Base-by-base conservation (phyloP, 2,113 vertebrate genomes). In the Felis chaus region DNA sequence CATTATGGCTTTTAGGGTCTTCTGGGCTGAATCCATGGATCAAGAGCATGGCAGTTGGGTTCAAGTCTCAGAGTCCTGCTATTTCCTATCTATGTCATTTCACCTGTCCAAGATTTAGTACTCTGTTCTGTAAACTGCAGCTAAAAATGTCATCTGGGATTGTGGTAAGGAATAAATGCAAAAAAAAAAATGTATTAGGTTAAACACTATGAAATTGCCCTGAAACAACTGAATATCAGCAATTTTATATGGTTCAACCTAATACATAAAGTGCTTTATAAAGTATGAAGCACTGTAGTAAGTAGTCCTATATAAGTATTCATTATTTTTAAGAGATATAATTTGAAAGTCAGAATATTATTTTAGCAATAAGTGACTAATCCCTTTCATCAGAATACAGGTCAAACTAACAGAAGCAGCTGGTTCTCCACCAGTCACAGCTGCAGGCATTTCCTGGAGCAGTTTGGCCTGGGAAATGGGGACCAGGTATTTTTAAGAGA, bases 301-400 rank as follows among this genome's bases (percentile, higher is more conserved):
- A 95, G 33, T 66, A 93, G 48, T 39, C 12, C 18, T 93, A 45
- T 31, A 4, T 69, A 84, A 81, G 45, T 66, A 89, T 89, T 89
- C 55, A 36, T 95, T 97, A 85, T 92, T 97, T 14, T 83, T 95
- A 82, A 82, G 79, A 86, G 68, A 97, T 89, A 53, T 21, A 79
- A 94, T 87, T 94, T 89, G 25, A 89, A 95, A 94, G 73, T 87
- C 80, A 94, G n/a, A 91, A 89, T 82, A 89, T 96, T 69, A 29
- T 71, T 92, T 97, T 96, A 95, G n/a, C 45, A 94, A 74, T 71
- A 87, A 94, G 21, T 45, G 10, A 69, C 63, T 87, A 94, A 91
- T 91, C 61, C 65, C 78, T 78, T 97, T 93, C 41, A 89, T 94
- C 45, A 90, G 80, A 84, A 79, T 73, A 66, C 15, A 65, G 29